Percentiles rank a stretch among this genome's conserved stretches.
phyloP scores from a whole-genome alignment of 2,888 invertebrate genomes.

The Phragmatobia fuliginosa region DNA sequence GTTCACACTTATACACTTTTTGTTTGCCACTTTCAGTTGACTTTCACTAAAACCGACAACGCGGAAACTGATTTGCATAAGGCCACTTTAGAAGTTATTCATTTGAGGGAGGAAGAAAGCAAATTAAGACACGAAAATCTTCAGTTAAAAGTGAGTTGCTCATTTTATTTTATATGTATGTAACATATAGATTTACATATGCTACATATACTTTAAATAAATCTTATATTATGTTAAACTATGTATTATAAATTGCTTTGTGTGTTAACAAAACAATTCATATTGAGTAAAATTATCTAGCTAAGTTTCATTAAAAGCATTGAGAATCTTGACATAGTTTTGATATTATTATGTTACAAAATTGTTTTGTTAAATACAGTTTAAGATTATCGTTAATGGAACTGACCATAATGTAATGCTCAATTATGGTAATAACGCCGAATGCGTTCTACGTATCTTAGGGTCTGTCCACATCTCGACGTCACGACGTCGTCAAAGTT shows the following conservation, averaged over 20 bases:
- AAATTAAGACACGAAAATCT: conserved; percentile 94
- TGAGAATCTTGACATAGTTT: neutral
- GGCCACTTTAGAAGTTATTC: conserved; percentile 91
- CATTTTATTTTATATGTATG: conserved; percentile 29
- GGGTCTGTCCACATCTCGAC: no score
- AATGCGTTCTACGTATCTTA: neutral
- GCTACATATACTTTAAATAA: neutral
- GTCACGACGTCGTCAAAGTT: no score
- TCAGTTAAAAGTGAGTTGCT: conserved; percentile 90
- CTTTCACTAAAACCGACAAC: conserved; percentile 76
- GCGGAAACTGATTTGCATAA: conserved; percentile 86
- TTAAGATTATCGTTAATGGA: neutral
- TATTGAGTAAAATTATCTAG: neutral
- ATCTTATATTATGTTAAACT: neutral
- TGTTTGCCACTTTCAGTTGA: conserved; percentile 67
- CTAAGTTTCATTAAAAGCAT: neutral
- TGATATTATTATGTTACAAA: neutral
- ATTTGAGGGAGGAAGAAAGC: conserved; percentile 92
- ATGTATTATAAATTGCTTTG: neutral
- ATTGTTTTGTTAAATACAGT: neutral
- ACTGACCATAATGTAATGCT: neutral
- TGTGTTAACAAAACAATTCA: no score
- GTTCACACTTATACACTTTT: conserved; percentile 23
- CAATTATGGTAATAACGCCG: neutral
- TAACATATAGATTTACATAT: neutral